Conservation (phyloP, 2,113 vertebrate species). For the Sminthopsis crassicaudata region DNA sequence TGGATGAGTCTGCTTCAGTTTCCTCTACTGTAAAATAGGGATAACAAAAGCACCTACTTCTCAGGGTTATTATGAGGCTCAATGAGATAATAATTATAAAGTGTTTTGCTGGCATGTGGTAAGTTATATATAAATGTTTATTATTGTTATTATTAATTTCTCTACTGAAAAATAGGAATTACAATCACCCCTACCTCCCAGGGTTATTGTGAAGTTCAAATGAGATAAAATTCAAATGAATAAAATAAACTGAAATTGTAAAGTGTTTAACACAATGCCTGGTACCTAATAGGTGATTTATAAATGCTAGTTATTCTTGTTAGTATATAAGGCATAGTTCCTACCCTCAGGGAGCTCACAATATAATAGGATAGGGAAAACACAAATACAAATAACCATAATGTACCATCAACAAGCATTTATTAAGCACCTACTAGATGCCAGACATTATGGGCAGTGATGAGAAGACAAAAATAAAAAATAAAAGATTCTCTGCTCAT, state of each 20-base stretch:
- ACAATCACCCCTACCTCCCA: too few relatives aligned
- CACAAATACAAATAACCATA: neutral
- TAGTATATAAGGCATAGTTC: neutral
- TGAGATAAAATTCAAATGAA: neutral
- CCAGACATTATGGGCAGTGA: neutral
- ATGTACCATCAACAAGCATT: neutral
- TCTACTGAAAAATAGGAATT: too few relatives aligned
- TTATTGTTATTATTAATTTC: neutral
- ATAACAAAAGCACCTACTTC: neutral
- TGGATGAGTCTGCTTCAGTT: neutral
- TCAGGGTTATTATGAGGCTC: neutral
- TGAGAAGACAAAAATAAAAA: neutral
- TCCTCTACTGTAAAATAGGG: neutral
- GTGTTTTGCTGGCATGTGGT: neutral
- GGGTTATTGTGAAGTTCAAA: neutral
- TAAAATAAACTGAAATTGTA: neutral
- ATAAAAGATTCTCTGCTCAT: neutral
- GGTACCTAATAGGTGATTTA: neutral
- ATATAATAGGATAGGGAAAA: neutral
- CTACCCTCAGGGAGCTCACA: neutral
- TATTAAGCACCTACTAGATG: neutral
- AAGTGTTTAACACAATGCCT: neutral
- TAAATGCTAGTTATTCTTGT: neutral
- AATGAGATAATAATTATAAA: neutral
- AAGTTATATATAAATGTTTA: neutral